Evolutionary conservation across 2,797 vertebrate species (phyloP).

Genomic region (Xerus rutilus): DNA sequence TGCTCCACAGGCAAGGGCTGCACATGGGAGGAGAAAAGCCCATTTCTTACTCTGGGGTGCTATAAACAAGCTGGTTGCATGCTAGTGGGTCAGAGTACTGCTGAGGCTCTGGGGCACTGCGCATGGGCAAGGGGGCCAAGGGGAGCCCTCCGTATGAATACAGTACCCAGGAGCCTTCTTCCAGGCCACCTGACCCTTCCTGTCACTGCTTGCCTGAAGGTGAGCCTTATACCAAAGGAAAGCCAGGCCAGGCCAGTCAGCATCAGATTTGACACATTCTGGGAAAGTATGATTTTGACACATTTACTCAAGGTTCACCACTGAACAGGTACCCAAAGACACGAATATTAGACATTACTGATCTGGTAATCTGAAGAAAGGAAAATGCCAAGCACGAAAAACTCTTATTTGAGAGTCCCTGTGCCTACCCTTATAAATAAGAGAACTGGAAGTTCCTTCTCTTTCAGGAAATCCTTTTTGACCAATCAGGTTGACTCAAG

Average conservation of each 20-base stretch:
- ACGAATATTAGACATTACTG: not conserved
- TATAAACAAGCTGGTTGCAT: not conserved
- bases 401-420: not conserved
- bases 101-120: not conserved
- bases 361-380: not conserved
- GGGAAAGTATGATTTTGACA: conserved; percentile 30
- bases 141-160: not conserved
- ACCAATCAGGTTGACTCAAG: not conserved
- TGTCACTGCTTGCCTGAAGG: not conserved
- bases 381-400: conserved; percentile 12
- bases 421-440: not conserved
- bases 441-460: not conserved
- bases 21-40: not conserved
- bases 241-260: not conserved
- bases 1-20: not conserved
- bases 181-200: not conserved
- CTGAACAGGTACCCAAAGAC: conserved; percentile 24
- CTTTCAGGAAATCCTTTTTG: conserved; percentile 5
- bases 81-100: not conserved
- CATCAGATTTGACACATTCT: not conserved
- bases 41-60: not conserved
- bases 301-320: conserved; percentile 43
- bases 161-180: not conserved
- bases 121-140: not conserved
- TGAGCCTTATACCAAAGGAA: not conserved